Percentiles rank a stretch among this genome's conserved stretches.
Evolutionary conservation across 92 coral and sea anemone species (phyloP).

Genomic region (Isaurus tuberculatus): DNA sequence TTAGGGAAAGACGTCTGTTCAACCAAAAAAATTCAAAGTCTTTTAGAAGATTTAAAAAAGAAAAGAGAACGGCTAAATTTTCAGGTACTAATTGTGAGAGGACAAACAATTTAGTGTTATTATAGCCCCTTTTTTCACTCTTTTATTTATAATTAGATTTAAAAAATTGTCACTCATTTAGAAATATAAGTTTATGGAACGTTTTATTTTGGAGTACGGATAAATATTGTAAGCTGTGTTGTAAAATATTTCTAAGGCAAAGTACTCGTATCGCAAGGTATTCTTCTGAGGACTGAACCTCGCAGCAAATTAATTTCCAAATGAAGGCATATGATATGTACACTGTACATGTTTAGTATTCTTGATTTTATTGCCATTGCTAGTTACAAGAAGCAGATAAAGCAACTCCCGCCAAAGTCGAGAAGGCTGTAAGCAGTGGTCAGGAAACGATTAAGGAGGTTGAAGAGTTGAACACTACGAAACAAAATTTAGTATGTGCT

Average conservation of each 20-base stretch:
- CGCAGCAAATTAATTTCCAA: no score
- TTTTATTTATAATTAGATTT: not conserved
- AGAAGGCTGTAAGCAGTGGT: constrained; percentile 73
- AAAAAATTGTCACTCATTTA: no score
- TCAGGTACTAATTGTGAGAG: constrained; percentile 45
- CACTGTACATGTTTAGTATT: no score
- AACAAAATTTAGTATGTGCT: constrained; percentile 49
- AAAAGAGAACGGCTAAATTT: constrained; percentile 52
- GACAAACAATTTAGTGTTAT: no score
- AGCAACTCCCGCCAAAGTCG: constrained; percentile 71
- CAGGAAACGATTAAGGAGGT: constrained; percentile 58
- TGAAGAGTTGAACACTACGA: constrained; percentile 51
- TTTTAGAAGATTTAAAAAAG: constrained; percentile 52
- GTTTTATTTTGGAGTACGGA: no score
- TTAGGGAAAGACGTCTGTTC: constrained; percentile 50
- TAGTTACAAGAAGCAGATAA: constrained; percentile 75
- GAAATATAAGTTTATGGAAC: no score
- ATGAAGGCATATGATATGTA: no score
- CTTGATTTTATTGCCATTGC: not conserved
- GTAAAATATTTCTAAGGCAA: no score
- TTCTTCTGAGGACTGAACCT: no score
- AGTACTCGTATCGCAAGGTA: no score
- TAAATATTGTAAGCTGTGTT: no score
- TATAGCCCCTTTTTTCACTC: not conserved
- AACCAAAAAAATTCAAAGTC: constrained; percentile 27